Conservation (phyloP, 1,140 invertebrate species). For the Leptinotarsa undecemlineata region DNA sequence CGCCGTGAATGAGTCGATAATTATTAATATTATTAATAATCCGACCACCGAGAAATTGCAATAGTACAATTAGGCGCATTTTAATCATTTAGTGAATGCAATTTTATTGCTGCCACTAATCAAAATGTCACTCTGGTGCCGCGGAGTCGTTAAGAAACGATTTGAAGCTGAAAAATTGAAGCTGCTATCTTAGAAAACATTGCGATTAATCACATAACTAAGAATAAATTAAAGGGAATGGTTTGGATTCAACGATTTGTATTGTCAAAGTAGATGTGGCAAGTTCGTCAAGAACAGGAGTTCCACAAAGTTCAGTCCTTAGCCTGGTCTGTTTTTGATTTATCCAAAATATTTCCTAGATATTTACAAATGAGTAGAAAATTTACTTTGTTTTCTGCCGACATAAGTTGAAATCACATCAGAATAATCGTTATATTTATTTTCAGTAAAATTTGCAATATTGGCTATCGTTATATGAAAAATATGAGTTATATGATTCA, state of each 20-base stretch:
- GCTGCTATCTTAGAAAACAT: neutral
- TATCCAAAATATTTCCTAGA: neutral
- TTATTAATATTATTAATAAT: neutral
- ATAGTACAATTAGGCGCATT: constrained; percentile 3
- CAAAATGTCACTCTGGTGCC: neutral
- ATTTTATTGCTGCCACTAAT: neutral
- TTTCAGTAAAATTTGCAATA: no score
- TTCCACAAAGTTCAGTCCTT: neutral
- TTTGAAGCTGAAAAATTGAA: neutral
- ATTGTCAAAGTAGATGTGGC: no score
- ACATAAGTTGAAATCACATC: no score
- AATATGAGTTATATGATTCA: no score
- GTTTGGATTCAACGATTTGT: no score
- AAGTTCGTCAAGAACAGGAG: neutral
- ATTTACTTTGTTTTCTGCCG: no score
- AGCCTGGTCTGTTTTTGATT: neutral
- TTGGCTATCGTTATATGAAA: no score
- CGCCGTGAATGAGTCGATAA: neutral
- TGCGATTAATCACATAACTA: neutral
- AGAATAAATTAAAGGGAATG: neutral
- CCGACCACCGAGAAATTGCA: neutral
- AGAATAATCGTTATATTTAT: no score
- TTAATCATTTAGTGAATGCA: constrained; percentile 1
- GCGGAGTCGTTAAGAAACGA: neutral
- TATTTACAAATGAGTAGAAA: no score